Percentiles rank a stretch among this genome's conserved stretches.
Evolutionary conservation across 2,888 invertebrate species (phyloP).

Genomic region (Nipponacmea schrenckii): DNA sequence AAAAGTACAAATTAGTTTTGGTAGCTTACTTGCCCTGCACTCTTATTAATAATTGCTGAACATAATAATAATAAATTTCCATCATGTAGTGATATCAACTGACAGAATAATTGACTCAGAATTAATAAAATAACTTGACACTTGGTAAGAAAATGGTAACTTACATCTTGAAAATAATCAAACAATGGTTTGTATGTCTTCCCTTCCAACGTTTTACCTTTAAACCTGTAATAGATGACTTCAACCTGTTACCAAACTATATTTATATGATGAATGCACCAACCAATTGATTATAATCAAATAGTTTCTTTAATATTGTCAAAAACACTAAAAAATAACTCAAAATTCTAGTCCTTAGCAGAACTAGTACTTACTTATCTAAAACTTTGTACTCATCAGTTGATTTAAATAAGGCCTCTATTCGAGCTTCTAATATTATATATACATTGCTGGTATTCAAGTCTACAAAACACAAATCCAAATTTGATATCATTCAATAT

Average conservation of each 20-base stretch:
- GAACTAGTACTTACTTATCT: slow-evolving; percentile 73
- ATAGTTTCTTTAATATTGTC: no score
- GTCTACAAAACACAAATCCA: slow-evolving; percentile 58
- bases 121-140: no score
- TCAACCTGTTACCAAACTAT: background rate
- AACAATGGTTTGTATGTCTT: slow-evolving; percentile 88
- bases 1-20: no score
- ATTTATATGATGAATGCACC: no score
- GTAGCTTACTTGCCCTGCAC: no score
- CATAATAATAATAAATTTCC: background rate
- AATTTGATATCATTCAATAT: background rate
- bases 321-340: no score
- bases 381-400: slow-evolving; percentile 82
- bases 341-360: no score
- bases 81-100: no score
- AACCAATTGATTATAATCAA: background rate
- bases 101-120: no score
- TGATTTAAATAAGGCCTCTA: slow-evolving; percentile 82
- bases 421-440: slow-evolving; percentile 86
- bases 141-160: slow-evolving; percentile 30
- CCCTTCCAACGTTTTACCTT: slow-evolving; percentile 83
- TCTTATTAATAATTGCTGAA: slow-evolving; percentile 3
- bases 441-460: slow-evolving; percentile 77
- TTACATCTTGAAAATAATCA: slow-evolving; percentile 81
- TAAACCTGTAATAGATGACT: slow-evolving; percentile 69